phyloP scores from a whole-genome alignment of 1,140 invertebrate genomes.

The Liolophura sinensis region DNA sequence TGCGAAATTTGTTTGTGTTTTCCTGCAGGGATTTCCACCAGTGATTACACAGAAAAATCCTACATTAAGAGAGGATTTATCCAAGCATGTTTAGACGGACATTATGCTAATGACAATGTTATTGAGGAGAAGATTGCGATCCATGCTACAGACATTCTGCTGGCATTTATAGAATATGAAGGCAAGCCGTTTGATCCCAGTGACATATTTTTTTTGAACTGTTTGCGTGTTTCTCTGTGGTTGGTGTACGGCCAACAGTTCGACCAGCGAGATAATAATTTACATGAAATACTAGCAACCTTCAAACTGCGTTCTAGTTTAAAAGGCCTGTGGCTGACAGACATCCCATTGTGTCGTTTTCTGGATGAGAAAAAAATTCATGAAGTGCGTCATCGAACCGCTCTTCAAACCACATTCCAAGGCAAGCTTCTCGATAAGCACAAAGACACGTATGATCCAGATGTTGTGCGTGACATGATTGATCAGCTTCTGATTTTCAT shows the following conservation, averaged over 20 bases:
- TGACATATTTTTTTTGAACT: constrained; percentile 27
- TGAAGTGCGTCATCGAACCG: constrained; percentile 18
- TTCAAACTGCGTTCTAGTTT: constrained; percentile 22
- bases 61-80: constrained; percentile 35
- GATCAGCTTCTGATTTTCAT: constrained; percentile 41
- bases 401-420: constrained; percentile 24
- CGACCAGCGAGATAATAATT: constrained; percentile 28
- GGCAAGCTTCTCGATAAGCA: constrained; percentile 36
- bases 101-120: constrained; percentile 20
- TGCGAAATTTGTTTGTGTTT: background rate
- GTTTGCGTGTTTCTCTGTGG: constrained; percentile 35
- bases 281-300: constrained; percentile 33
- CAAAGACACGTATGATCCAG: constrained; percentile 40
- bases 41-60: constrained; percentile 30
- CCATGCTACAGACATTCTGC: constrained; percentile 29
- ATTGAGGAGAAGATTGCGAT: constrained; percentile 30
- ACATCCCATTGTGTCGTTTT: constrained; percentile 25
- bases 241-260: constrained; percentile 41
- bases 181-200: constrained; percentile 29
- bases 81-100: constrained; percentile 25
- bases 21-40: constrained; percentile 35
- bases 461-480: constrained; percentile 29
- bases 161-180: constrained; percentile 22
- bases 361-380: constrained; percentile 23
- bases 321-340: constrained; percentile 22